Evolutionary conservation across 2,888 invertebrate genomes (phyloP).

Genomic region (Aphrophora alni): DNA sequence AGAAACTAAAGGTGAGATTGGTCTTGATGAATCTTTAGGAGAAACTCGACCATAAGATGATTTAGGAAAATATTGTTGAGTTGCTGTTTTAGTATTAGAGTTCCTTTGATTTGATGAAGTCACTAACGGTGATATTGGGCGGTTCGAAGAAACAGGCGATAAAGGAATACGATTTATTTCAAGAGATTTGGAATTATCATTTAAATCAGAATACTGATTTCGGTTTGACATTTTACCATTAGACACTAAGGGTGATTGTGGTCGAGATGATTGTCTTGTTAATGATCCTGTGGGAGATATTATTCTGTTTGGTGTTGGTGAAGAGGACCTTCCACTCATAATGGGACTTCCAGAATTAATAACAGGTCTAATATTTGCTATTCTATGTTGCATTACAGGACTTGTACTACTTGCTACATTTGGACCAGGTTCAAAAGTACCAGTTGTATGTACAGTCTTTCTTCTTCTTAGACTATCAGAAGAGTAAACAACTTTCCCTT

Average conservation of each 20-base stretch:
- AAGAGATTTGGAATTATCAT: conserved; percentile 20
- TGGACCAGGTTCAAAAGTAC: conserved; percentile 83
- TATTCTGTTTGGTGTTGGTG: conserved; percentile 42
- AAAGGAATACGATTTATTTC: conserved; percentile 27
- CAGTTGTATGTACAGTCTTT: conserved; percentile 78
- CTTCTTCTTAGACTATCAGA: conserved; percentile 83
- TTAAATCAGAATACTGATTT: conserved; percentile 22
- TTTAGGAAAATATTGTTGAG: conserved; percentile 46
- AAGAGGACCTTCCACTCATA: conserved; percentile 28
- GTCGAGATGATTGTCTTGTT: neutral
- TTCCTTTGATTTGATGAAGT: conserved; percentile 34
- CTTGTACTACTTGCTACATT: conserved; percentile 72
- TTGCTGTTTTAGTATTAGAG: conserved; percentile 33
- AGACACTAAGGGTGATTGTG: conserved; percentile 13
- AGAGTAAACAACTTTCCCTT: conserved; percentile 87
- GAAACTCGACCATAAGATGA: conserved; percentile 41
- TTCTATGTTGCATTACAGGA: conserved; percentile 59
- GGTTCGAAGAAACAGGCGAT: conserved; percentile 34
- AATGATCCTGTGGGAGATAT: conserved; percentile 40
- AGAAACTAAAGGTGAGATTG: conserved; percentile 36
- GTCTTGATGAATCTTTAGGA: conserved; percentile 28
- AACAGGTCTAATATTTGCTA: conserved; percentile 42
- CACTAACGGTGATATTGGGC: conserved; percentile 39
- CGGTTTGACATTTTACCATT: conserved; percentile 15
- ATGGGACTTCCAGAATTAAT: conserved; percentile 43